Base-by-base conservation (phyloP, 92 coral and sea anemone species). In the Phenganax marumi region DNA sequence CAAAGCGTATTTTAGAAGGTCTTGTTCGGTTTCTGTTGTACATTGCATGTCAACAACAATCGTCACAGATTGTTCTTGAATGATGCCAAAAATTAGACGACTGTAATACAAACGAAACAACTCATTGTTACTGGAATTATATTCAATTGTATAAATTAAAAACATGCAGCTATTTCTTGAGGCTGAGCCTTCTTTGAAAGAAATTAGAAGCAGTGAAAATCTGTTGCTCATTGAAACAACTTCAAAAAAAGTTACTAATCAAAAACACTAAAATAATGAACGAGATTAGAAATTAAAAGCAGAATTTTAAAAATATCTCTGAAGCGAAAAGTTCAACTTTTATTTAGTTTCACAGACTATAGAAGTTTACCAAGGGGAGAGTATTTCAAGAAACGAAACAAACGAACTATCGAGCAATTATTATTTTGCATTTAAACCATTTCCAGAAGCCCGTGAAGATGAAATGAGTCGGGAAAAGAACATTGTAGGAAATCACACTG, bases 61-160 rank as follows among this genome's bases (percentile, higher is more conserved):
- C 60, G 89, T 68, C 62, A 94, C 81, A 57, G 91, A 92, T 52
- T 91, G 91, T 62, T 94, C 98, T 43, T 94, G 97, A 7, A 94
- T 82, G 22, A 94, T 95, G 24, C 98, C 98, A 92, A 94, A 94
- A 23, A 94, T 85, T 25, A 93, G 88, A 23, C 98, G 98, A 75
- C 98, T 94, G 70, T 68, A 81, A 68, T 80, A 39, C 70, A 69
- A n/a, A 16, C 7, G 23, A 23, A 4, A 24, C 66, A 77, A 54
- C 21, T 0, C 22, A 13, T 13, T 58, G 22, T 13, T 58, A 58
- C 65, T 7, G 21, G 22, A 16, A 7, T 58, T 18, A 58, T 6
- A 7, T 58, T 58, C 65, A 7, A 8, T 1, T 58, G 77, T 50
- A 33, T 54, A 25, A 53, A 72, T 7, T 17, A 8, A 56, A 75